phyloP scores from a whole-genome alignment of 1,140 invertebrate species.

The Megathymus violae region DNA sequence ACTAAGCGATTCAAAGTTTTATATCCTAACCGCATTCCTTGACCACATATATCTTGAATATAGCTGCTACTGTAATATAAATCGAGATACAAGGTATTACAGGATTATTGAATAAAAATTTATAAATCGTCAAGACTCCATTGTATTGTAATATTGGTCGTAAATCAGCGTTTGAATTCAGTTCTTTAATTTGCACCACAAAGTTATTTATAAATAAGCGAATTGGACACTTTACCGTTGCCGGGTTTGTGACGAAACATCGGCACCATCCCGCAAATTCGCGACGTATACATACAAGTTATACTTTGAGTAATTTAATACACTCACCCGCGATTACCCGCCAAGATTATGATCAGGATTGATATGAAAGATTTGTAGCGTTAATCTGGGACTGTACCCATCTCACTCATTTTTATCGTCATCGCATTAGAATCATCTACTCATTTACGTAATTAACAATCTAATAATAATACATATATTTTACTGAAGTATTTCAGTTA shows the following conservation, averaged over 20 bases:
- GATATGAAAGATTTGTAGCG: too few species aligned
- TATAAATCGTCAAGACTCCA: slow-evolving; percentile 60
- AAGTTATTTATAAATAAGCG: slow-evolving; percentile 49
- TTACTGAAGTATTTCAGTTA: too few species aligned
- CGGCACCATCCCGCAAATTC: too few species aligned
- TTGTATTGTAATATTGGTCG: slow-evolving; percentile 61
- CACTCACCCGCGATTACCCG: too few species aligned
- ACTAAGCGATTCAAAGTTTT: slow-evolving; percentile 11
- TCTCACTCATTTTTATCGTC: too few species aligned
- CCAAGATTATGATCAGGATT: too few species aligned
- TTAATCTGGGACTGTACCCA: too few species aligned
- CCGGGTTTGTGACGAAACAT: slow-evolving; percentile 42
- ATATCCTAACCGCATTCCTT: slow-evolving; percentile 4
- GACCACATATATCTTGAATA: neutral
- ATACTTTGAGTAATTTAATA: too few species aligned
- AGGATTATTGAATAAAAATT: slow-evolving; percentile 52
- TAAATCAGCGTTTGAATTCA: slow-evolving; percentile 69
- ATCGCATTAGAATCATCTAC: too few species aligned
- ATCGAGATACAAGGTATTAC: slow-evolving; percentile 32
- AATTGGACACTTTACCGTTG: slow-evolving; percentile 44
- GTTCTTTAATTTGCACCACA: slow-evolving; percentile 59
- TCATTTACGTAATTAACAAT: too few species aligned
- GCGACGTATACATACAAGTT: too few species aligned
- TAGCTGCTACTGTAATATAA: slow-evolving; percentile 4
- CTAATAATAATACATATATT: too few species aligned